Base-by-base conservation (phyloP, 1,140 invertebrate species). In the Ericerus pela region DNA sequence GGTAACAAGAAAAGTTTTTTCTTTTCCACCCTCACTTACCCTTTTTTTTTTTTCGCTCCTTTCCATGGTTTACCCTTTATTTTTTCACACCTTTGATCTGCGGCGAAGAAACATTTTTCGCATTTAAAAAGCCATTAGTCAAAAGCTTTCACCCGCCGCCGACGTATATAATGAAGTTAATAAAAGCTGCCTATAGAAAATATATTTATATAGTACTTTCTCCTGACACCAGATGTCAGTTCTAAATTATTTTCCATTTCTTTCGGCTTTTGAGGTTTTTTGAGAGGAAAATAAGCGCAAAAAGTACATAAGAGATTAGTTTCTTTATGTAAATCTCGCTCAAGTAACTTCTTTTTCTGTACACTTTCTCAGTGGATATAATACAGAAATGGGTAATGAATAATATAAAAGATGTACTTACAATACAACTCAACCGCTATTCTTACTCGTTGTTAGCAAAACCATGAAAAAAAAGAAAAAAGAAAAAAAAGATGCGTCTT, bases 361-460 rank as follows among this genome's bases (percentile, higher is more conserved):
- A 47, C 26, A 47, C 41, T 47, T 47, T 47, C 41, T 47, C 41
- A 24, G 41, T n/a, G n/a, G n/a, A n/a, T n/a, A n/a, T n/a, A n/a
- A n/a, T n/a, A n/a, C n/a, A 47, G 22, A 47, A 24, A 47, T 18
- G 41, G 22, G 41, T 47, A 47, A 47, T 47, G 41, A 47, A 47
- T 47, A 47, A 47, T 47, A 47, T 47, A 47, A 47, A 47, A 47
- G 41, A 24, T 47, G 41, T 47, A 47, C 41, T 47, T 47, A 47
- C 20, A 47, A 47, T 24, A 24, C 41, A 24, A 16, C 41, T 24
- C 22, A 18, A 3, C 26, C 41, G 22, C 36, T 38, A 14, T 38
- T 38, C 41, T 24, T 8, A 47, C n/a, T n/a, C n/a, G n/a, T n/a
- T n/a, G n/a, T n/a, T n/a, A n/a, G n/a, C n/a, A n/a, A n/a, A n/a